Evolutionary conservation across 2,113 vertebrate genomes (phyloP).

Genomic region (Oreotrochilus melanogaster): DNA sequence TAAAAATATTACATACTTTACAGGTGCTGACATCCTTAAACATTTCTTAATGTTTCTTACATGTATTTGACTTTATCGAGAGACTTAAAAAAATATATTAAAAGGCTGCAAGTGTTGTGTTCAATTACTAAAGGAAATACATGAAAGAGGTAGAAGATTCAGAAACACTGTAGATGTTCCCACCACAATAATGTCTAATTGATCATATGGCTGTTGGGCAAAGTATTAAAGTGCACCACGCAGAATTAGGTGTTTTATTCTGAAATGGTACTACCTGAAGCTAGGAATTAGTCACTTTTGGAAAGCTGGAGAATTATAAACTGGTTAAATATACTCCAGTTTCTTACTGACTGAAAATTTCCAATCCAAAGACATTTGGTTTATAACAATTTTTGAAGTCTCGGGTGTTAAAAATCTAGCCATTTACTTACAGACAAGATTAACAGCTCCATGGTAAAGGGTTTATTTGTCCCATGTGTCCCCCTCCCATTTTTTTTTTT

Average conservation of each 20-base stretch:
- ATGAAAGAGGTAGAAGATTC: conserved; percentile 69
- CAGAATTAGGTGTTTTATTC: neutral
- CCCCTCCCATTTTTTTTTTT: accelerated
- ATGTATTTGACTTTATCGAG: conserved; percentile 36
- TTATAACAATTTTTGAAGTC: neutral
- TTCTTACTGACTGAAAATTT: conserved; percentile 14
- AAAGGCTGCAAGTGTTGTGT: conserved; percentile 29
- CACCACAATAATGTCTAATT: conserved; percentile 1
- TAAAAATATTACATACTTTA: conserved; percentile 68
- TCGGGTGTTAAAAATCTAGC: neutral
- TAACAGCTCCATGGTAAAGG: neutral
- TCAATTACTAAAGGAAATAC: conserved; percentile 51
- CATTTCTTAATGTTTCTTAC: conserved; percentile 50
- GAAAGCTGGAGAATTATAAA: conserved; percentile 5
- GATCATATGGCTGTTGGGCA: neutral
- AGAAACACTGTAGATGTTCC: conserved; percentile 48
- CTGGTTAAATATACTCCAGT: neutral
- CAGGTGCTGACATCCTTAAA: conserved; percentile 49
- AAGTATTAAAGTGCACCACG: neutral
- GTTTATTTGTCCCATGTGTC: neutral
- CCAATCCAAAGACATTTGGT: neutral
- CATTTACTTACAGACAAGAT: neutral
- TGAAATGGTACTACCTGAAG: neutral
- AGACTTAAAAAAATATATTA: conserved; percentile 60
- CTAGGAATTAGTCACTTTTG: neutral